Conservation (phyloP, 2,113 vertebrate species). For the Rhinogobius similis region DNA sequence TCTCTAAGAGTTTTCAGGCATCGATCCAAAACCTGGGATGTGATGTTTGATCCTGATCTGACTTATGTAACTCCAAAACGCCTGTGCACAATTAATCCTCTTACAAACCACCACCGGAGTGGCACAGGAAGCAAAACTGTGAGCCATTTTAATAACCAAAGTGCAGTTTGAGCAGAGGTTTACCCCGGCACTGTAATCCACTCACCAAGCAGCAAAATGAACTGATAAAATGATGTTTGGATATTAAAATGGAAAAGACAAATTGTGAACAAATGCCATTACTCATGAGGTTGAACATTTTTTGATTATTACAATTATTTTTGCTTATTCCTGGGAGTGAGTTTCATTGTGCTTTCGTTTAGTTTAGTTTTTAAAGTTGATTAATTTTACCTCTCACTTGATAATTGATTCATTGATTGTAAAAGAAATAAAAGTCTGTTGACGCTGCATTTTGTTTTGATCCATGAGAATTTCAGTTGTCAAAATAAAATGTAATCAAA, state of each 20-base stretch:
- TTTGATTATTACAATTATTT: background rate
- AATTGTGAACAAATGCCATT: background rate
- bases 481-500: background rate
- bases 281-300: background rate
- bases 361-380: too few species aligned
- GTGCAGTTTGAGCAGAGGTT: constrained; percentile 46
- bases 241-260: constrained; percentile 24
- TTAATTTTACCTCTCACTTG: too few species aligned
- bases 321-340: background rate
- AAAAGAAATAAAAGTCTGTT: background rate
- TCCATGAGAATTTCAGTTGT: background rate
- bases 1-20: constrained; percentile 15
- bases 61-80: constrained; percentile 61
- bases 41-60: constrained; percentile 64
- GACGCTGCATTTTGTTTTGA: background rate
- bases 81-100: constrained; percentile 68
- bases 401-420: too few species aligned
- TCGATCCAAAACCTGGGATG: constrained; percentile 57
- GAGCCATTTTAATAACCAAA: constrained; percentile 70
- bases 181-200: constrained; percentile 51
- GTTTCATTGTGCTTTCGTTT: background rate
- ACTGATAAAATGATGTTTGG: constrained; percentile 36
- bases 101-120: constrained; percentile 50
- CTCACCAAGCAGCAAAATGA: constrained; percentile 43
- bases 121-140: constrained; percentile 63